Conservation (phyloP, 2,113 vertebrate species). For the Ellobius talpinus region DNA sequence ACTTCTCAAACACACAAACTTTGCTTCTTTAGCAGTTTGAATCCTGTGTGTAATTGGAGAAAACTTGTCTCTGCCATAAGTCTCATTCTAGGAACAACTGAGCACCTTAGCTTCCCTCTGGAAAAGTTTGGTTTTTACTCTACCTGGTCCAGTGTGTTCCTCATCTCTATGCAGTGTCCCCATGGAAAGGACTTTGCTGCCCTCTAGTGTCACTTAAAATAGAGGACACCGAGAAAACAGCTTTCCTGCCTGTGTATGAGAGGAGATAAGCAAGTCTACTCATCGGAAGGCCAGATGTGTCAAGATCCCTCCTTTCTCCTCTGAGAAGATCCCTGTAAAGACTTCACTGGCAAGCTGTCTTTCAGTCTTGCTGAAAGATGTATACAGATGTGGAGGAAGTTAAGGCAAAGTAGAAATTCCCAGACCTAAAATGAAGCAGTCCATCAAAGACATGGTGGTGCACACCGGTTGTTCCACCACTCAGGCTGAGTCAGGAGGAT, state of each 20-base stretch:
- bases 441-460: neutral
- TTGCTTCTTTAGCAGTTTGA: neutral
- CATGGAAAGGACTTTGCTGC: slow-evolving; percentile 93
- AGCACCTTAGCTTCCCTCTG: slow-evolving; percentile 1
- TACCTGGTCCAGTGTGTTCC: neutral
- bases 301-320: neutral
- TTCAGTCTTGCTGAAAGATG: neutral
- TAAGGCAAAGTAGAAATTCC: neutral
- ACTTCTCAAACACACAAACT: neutral
- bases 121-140: neutral
- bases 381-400: neutral
- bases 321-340: neutral
- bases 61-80: neutral
- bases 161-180: neutral
- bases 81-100: slow-evolving; percentile 24
- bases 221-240: neutral
- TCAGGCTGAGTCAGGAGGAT: neutral
- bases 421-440: neutral
- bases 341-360: neutral
- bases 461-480: neutral
- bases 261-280: neutral
- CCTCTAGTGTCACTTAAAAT: slow-evolving; percentile 89
- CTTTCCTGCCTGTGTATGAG: neutral
- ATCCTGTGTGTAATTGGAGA: neutral
- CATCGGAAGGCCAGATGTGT: neutral